Conservation (phyloP, 2,888 invertebrate species). For the Gymnocheta viridis region DNA sequence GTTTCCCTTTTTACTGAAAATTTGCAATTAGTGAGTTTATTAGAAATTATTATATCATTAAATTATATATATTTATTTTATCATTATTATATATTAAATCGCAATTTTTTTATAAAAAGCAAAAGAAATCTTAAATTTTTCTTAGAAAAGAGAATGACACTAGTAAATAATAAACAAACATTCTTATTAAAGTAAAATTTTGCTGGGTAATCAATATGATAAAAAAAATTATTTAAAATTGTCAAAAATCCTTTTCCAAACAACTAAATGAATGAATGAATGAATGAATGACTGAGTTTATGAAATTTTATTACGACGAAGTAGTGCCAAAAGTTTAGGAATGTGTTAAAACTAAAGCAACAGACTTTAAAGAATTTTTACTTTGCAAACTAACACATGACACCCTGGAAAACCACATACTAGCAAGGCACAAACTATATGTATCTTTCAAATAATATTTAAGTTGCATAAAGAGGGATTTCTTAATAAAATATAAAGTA, state of each 20-base stretch:
- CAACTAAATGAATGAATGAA: not conserved
- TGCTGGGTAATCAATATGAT: conserved; percentile 3
- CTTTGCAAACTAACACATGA: conserved; percentile 12
- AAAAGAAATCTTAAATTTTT: too few species aligned
- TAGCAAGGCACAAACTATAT: not conserved
- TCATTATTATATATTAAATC: too few species aligned
- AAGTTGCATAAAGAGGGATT: not conserved
- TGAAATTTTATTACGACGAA: conserved; percentile 2
- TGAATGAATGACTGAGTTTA: not conserved
- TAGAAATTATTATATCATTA: too few species aligned
- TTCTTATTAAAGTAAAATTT: not conserved
- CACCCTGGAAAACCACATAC: conserved; percentile 6
- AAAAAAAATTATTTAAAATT: conserved; percentile 12
- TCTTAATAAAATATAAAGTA: not conserved
- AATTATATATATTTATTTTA: too few species aligned
- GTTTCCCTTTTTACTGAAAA: too few species aligned
- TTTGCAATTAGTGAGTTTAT: too few species aligned
- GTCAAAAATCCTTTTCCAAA: conserved; percentile 18
- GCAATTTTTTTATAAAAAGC: too few species aligned
- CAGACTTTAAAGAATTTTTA: conserved; percentile 15
- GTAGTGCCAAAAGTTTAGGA: conserved; percentile 22
- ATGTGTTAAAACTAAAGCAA: conserved; percentile 40
- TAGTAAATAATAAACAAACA: too few species aligned
- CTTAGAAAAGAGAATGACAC: too few species aligned
- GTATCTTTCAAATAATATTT: conserved; percentile 2